Percentiles rank a stretch among this genome's conserved stretches.
Evolutionary conservation across 2,888 invertebrate genomes (phyloP).

Genomic region (Syrista parreyssii): DNA sequence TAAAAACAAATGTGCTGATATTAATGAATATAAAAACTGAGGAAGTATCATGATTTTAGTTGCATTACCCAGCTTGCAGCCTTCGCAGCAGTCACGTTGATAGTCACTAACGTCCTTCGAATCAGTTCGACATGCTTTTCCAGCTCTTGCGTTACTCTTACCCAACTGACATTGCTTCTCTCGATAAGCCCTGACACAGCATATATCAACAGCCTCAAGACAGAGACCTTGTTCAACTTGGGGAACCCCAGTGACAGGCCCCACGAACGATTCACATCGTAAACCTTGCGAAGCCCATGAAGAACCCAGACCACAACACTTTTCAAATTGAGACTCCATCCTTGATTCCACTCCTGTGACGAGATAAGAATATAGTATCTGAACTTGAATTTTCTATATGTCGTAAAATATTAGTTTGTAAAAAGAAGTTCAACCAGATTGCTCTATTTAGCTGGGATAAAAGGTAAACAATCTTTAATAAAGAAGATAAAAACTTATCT

Average conservation of each 20-base stretch:
- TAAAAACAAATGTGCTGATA: background rate
- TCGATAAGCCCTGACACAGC: conserved; percentile 69
- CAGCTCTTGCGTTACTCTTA: conserved; percentile 67
- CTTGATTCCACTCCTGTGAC: conserved; percentile 22
- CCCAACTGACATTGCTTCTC: conserved; percentile 69
- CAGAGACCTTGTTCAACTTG: conserved; percentile 72
- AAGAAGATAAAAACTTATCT: conserved; percentile 24
- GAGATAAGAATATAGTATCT: background rate
- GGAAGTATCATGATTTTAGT: background rate
- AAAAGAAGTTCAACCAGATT: background rate
- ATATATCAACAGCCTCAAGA: conserved; percentile 73
- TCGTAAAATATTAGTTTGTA: background rate
- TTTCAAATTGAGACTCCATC: conserved; percentile 50
- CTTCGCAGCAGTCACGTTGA: conserved; percentile 61
- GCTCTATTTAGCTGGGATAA: conserved; percentile 6
- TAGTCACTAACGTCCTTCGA: conserved; percentile 45
- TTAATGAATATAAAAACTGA: background rate
- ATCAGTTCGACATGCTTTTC: conserved; percentile 57
- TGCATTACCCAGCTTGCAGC: conserved; percentile 57
- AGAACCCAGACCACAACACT: conserved; percentile 70
- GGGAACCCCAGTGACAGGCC: conserved; percentile 69
- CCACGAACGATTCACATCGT: conserved; percentile 67
- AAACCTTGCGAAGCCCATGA: conserved; percentile 67
- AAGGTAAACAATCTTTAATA: conserved; percentile 18
- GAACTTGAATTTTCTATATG: conserved; percentile 5